Evolutionary conservation across 1,140 invertebrate species (phyloP).

Genomic region (Drosophila virilis): DNA sequence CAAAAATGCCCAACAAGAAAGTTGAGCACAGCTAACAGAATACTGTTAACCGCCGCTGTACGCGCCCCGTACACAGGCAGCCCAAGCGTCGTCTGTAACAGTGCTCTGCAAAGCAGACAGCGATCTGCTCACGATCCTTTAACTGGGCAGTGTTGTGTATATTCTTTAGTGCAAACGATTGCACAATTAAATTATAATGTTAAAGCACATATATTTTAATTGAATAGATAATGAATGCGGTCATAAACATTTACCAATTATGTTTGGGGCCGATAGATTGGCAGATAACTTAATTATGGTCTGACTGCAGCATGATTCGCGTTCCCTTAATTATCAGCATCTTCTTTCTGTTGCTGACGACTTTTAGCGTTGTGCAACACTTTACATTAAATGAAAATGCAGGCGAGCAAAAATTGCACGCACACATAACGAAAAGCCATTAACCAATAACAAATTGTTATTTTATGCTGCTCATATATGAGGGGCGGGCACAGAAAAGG

Average conservation of each 20-base stretch:
- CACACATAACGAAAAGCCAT: conserved; percentile 68
- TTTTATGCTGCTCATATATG: conserved; percentile 46
- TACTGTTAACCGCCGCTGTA: not conserved
- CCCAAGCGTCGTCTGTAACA: not conserved
- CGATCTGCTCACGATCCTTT: not conserved
- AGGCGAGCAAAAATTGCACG: conserved; percentile 44
- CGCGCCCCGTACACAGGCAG: too few species aligned
- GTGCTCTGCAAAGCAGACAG: not conserved
- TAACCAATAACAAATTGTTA: conserved; percentile 65
- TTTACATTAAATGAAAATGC: conserved; percentile 77
- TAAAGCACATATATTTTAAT: not conserved
- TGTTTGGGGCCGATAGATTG: not conserved
- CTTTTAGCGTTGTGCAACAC: conserved; percentile 14
- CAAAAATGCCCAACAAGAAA: conserved; percentile 19
- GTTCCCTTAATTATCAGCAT: conserved; percentile 2
- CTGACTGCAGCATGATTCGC: not conserved
- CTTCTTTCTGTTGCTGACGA: not conserved
- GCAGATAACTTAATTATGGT: not conserved
- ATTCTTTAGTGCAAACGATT: too few species aligned
- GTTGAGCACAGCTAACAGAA: conserved; percentile 13
- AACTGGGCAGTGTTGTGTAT: not conserved
- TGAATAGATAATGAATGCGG: conserved; percentile 8
- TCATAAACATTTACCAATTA: too few species aligned
- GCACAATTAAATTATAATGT: not conserved
- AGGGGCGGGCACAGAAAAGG: conserved; percentile 2